Percentiles rank a stretch among this genome's conserved stretches.
phyloP scores from a whole-genome alignment of 2,113 vertebrate genomes.

The Channa argus region DNA sequence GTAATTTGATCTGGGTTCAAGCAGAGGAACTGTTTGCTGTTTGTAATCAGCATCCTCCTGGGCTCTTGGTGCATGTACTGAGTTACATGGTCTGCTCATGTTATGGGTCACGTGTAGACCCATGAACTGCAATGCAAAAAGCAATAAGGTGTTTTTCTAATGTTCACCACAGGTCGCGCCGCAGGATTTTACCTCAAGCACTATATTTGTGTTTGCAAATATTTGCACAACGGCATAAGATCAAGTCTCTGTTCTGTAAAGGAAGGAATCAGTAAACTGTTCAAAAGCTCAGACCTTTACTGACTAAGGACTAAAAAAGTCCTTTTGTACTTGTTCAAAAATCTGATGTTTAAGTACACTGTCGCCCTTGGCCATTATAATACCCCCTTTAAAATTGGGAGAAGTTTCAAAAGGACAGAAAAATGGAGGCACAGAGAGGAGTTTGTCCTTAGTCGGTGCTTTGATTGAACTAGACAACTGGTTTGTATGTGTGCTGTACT shows the following conservation, averaged over 20 bases:
- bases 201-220: constrained; percentile 19
- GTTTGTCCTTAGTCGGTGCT: constrained; percentile 65
- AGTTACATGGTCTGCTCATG: too few relatives aligned
- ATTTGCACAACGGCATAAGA: constrained; percentile 32
- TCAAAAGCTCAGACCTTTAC: constrained; percentile 49
- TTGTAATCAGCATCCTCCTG: too few relatives aligned
- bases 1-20: too few relatives aligned
- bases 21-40: too few relatives aligned
- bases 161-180: background rate
- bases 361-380: constrained; percentile 70
- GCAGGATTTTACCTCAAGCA: background rate
- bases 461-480: constrained; percentile 43
- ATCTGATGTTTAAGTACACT: constrained; percentile 60
- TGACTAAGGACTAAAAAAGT: constrained; percentile 30
- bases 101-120: background rate
- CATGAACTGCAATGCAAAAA: background rate
- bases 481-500: too few relatives aligned
- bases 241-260: constrained; percentile 17
- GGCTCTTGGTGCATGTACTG: too few relatives aligned
- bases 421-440: constrained; percentile 51
- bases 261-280: constrained; percentile 38
- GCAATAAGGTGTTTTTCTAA: background rate
- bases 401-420: constrained; percentile 65
- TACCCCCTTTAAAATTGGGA: constrained; percentile 61
- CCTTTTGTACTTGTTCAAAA: constrained; percentile 62